Evolutionary conservation across 2,113 vertebrate species (phyloP), one percentile per base, ranked within the genome.

Genomic region (Leucopsar rothschildi): DNA sequence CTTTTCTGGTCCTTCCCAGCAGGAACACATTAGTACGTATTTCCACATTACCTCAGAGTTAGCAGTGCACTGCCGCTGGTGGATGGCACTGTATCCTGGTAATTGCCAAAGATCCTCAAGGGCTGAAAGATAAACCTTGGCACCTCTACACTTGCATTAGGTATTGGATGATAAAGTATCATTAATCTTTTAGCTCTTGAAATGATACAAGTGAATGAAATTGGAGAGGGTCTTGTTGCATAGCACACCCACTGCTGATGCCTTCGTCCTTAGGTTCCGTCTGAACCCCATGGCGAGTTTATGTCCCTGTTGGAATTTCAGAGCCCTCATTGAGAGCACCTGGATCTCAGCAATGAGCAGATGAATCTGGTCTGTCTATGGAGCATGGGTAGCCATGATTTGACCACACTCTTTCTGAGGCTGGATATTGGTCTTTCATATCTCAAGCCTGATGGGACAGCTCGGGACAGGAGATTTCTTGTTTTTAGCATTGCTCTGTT

Each of bases 181-280:
- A 64, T 88, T 63, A 94, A 86, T 90, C 64, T 92, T 97, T 93
- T 86, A 94, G 52, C 35, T 75, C 60, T 86, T 94, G 90, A 91
- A 92, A 93, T 86, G 24, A 88, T 86, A 73, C 64, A 83, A 73
- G 83, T 44, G 76, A 40, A 55, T 86, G 88, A 92, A 90, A 88
- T 56, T 60, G 52, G 71, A 80, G 83, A 83, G 33, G 44, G 31
- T 65, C 53, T 76, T 35, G 59, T 76, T 68, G 31, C 31, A 4
- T 63, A 52, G 71, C 79, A 33, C 79, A 61, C 45, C 39, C 47
- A 31, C 45, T 11, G 10, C 18, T 72, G 45, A 22, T 89, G 87
- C 49, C 35, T 81, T 83, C 0, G 0, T 81, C 72, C 52, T 79
- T 70, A 52, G 47, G 49, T 79, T 89, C 70, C 59, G 4, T 42